These are phyloP conservation scores for Ophion ventricosus DNA, from an alignment of 2,888 invertebrate species.

Conservation along the genomic window DNA sequence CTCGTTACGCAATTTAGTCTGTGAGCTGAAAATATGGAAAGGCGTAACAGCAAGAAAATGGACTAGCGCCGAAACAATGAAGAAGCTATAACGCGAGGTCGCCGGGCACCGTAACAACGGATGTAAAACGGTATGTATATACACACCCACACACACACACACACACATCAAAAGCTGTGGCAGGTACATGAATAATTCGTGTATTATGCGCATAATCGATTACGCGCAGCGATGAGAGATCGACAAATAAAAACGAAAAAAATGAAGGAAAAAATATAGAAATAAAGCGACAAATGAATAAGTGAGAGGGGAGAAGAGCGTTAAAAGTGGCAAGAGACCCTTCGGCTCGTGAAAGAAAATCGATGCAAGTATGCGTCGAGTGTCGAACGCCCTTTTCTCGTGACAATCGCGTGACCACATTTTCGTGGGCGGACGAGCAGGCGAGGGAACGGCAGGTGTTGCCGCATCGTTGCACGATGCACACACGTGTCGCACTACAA, in stretches of 20 bases:
- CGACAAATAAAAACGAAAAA: constrained; percentile 6
- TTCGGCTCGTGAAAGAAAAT: constrained; percentile 34
- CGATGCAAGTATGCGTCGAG: constrained; percentile 10
- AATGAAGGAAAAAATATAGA: constrained; percentile 11
- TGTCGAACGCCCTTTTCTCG: constrained; percentile 16
- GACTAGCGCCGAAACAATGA: constrained; percentile 27
- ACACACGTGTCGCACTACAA: constrained; percentile 62
- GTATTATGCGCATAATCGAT: constrained; percentile 59
- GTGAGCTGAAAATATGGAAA: background rate
- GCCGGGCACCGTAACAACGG: constrained; percentile 42
- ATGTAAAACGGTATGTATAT: constrained; percentile 30
- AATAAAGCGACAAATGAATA: constrained; percentile 30
- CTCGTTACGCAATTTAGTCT: background rate
- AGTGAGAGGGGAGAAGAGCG: constrained; percentile 14
- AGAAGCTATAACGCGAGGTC: constrained; percentile 6
- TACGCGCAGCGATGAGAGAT: constrained; percentile 3
- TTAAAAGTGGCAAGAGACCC: constrained; percentile 11
- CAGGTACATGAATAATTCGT: constrained; percentile 57
- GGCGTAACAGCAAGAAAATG: constrained; percentile 3
- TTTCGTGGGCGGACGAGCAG: constrained; percentile 17
- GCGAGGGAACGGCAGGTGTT: constrained; percentile 70
- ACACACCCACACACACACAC: too few species aligned
- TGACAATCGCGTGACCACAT: constrained; percentile 18
- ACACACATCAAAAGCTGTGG: constrained; percentile 25
- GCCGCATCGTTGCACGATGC: constrained; percentile 68